These are phyloP conservation scores for Corythornis vintsioides DNA, from an alignment of 2,113 vertebrate genomes.

Conservation along the genomic window DNA sequence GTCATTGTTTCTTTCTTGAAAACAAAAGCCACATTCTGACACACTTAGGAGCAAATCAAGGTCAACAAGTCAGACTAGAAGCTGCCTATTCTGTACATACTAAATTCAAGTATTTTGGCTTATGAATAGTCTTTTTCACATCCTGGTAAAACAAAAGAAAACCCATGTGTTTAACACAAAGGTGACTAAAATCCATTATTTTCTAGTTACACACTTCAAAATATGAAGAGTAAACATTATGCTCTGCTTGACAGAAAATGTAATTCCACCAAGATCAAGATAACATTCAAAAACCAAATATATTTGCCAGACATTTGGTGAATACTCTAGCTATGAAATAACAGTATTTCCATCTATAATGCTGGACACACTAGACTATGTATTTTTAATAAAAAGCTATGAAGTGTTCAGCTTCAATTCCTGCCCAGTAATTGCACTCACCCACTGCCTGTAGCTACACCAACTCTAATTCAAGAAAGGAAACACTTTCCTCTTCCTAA, in stretches of 20 bases:
- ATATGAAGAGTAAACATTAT: not conserved
- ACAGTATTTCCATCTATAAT: not conserved
- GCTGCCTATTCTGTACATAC: not conserved
- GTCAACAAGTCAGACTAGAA: not conserved
- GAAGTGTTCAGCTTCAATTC: not conserved
- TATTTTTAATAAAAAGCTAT: not conserved
- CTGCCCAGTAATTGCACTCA: not conserved
- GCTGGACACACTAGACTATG: not conserved
- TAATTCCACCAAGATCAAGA: not conserved
- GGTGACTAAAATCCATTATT: not conserved
- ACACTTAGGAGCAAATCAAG: not conserved
- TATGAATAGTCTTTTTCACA: not conserved
- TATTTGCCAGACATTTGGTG: not conserved
- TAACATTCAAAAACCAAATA: not conserved
- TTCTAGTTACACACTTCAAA: not conserved
- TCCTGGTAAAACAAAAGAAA: not conserved
- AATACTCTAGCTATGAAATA: not conserved
- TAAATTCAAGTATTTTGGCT: not conserved
- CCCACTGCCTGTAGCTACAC: not conserved
- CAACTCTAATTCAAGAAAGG: not conserved
- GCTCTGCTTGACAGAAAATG: not conserved
- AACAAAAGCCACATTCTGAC: not conserved
- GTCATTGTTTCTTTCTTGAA: not conserved
- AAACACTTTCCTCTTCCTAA: not conserved
- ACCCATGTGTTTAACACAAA: not conserved